A percentile compares a stretch with the other conserved stretches of the same genome.
Conservation (phyloP, 2,797 vertebrate species). For the Phataginus tetradactyla region DNA sequence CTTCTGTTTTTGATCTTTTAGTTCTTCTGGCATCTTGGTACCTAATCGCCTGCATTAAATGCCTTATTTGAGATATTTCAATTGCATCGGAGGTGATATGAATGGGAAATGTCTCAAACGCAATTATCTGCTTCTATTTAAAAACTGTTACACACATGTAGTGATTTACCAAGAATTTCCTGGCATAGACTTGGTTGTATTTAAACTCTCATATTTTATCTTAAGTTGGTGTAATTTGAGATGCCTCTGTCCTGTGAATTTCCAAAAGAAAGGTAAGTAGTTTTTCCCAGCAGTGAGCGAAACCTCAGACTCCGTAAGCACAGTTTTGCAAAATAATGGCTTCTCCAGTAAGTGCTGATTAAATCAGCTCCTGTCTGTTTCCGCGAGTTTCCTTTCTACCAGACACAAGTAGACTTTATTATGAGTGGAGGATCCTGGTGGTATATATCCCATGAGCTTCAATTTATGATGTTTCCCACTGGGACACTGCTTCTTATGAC, state of each 20-base stretch:
- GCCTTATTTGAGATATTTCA: not conserved
- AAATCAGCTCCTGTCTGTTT: conserved; percentile 15
- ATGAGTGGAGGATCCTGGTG: not conserved
- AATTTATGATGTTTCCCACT: not conserved
- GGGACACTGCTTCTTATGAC: not conserved
- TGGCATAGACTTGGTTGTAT: not conserved
- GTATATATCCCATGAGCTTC: not conserved
- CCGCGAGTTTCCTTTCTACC: not conserved
- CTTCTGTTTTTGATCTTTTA: not conserved
- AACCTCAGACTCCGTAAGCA: conserved; percentile 56
- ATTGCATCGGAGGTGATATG: not conserved
- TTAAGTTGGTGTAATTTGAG: not conserved
- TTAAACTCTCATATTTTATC: conserved; percentile 40
- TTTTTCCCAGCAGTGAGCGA: conserved; percentile 2
- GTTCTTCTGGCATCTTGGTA: not conserved
- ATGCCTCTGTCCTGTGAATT: not conserved
- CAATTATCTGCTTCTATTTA: not conserved
- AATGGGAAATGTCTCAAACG: not conserved
- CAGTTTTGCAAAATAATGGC: not conserved
- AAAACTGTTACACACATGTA: not conserved
- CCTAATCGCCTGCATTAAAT: not conserved
- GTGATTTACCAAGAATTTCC: not conserved
- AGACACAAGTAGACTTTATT: not conserved
- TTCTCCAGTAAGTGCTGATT: conserved; percentile 32
- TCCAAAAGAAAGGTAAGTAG: not conserved